Evolutionary conservation across 1,140 invertebrate genomes (phyloP).

Genomic region (Belonocnema kinseyi): DNA sequence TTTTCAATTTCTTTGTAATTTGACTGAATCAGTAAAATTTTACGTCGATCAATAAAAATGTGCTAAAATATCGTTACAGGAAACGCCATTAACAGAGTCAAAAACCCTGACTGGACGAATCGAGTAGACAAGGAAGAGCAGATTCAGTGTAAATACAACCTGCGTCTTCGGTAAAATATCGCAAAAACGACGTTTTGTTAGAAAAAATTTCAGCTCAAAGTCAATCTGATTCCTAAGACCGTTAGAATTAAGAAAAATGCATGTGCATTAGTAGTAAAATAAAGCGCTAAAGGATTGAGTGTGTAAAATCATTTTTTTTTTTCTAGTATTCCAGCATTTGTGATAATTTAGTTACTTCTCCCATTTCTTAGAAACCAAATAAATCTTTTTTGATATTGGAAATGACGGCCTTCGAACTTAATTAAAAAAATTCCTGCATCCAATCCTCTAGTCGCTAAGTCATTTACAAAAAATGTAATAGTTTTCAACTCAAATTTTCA

Average conservation of each 20-base stretch:
- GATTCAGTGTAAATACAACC: constrained; percentile 20
- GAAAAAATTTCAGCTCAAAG: constrained; percentile 15
- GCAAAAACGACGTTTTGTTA: constrained; percentile 4
- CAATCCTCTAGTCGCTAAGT: constrained; percentile 2
- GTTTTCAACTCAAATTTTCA: neutral
- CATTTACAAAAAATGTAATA: neutral
- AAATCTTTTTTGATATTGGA: neutral
- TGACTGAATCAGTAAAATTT: neutral
- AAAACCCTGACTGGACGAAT: neutral
- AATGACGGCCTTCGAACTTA: neutral
- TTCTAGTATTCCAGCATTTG: neutral
- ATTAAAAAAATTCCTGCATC: neutral
- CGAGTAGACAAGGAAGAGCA: constrained; percentile 19
- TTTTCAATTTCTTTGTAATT: neutral
- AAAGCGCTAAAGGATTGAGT: neutral
- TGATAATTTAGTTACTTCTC: neutral
- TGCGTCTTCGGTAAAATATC: constrained; percentile 7
- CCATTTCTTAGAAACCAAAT: neutral
- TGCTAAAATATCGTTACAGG: constrained; percentile 26
- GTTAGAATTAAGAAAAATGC: constrained; percentile 9
- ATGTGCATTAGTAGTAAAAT: constrained; percentile 2
- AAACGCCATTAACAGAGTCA: constrained; percentile 18
- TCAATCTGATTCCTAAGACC: constrained; percentile 16
- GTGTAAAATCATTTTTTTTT: neutral
- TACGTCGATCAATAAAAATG: constrained; percentile 13